Evolutionary conservation across 2,888 invertebrate species (phyloP).

Genomic region (Drosophila flavopinicola): DNA sequence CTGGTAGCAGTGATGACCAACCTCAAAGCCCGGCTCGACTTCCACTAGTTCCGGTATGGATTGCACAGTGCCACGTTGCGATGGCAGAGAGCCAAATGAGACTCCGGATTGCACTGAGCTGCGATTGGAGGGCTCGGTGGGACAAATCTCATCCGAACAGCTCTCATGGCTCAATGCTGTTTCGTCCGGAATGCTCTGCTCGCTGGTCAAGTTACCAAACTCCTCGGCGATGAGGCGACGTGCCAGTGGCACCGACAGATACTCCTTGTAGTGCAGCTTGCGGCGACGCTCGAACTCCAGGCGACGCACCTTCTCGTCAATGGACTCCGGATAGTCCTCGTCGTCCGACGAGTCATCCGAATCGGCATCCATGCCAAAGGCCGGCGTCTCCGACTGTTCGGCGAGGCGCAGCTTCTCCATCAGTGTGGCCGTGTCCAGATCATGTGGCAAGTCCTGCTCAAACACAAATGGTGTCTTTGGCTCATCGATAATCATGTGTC

Average conservation of each 20-base stretch:
- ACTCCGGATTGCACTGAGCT: background rate
- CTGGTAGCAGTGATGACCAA: conserved; percentile 60
- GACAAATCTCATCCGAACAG: conserved; percentile 21
- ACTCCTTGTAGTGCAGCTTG: conserved; percentile 98
- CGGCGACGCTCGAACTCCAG: conserved; percentile 95
- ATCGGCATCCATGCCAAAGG: conserved; percentile 80
- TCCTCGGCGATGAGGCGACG: conserved; percentile 95
- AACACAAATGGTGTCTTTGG: conserved; percentile 96
- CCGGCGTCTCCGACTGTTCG: conserved; percentile 82
- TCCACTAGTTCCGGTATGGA: conserved; percentile 36
- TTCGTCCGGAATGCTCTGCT: conserved; percentile 16
- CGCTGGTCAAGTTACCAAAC: conserved; percentile 91
- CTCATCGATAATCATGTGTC: conserved; percentile 99
- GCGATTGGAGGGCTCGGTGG: background rate
- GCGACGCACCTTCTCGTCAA: conserved; percentile 88
- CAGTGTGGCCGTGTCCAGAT: conserved; percentile 88
- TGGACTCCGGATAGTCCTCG: conserved; percentile 87
- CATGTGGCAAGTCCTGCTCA: conserved; percentile 85
- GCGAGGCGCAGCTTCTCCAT: conserved; percentile 87
- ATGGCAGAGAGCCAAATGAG: accelerated
- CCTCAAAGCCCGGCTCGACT: conserved; percentile 51
- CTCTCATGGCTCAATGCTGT: background rate
- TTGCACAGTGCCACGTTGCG: background rate
- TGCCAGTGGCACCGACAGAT: conserved; percentile 95
- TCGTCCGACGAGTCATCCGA: conserved; percentile 86